These are phyloP conservation scores for Syngnathus typhle DNA, from an alignment of 2,113 vertebrate species.

Conservation along the genomic window DNA sequence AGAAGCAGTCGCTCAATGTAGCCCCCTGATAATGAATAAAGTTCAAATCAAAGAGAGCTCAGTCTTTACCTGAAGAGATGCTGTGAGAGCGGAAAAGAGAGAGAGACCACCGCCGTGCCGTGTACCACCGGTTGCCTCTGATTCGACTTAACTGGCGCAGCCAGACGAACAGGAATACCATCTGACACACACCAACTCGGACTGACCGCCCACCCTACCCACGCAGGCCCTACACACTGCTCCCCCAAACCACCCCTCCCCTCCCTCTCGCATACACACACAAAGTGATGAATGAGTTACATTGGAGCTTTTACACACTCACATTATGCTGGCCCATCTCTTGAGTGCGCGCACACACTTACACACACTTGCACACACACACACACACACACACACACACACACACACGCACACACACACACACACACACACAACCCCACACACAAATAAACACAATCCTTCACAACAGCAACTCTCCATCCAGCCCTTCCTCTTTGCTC, in stretches of 20 bases:
- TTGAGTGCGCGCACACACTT: slow-evolving; percentile 13
- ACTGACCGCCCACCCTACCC: background rate
- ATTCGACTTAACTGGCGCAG: slow-evolving; percentile 60
- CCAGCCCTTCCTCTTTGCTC: slow-evolving; percentile 11
- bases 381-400: background rate
- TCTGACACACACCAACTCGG: slow-evolving; percentile 47
- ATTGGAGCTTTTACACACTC: slow-evolving; percentile 20
- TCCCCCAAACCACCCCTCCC: slow-evolving; percentile 3
- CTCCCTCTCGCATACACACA: slow-evolving; percentile 19
- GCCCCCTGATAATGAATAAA: background rate
- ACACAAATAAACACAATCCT: slow-evolving; percentile 39
- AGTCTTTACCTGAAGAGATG: slow-evolving; percentile 1
- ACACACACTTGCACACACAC: slow-evolving; percentile 24
- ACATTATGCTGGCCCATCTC: slow-evolving; percentile 40
- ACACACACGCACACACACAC: slow-evolving; percentile 1
- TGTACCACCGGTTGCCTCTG: slow-evolving; percentile 51
- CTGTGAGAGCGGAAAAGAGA: slow-evolving; percentile 10
- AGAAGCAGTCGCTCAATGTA: background rate
- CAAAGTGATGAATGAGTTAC: slow-evolving; percentile 49
- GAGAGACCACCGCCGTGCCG: slow-evolving; percentile 49
- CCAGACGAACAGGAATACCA: slow-evolving; percentile 56
- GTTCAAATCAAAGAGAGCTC: background rate
- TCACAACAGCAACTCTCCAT: slow-evolving; percentile 44
- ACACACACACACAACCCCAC: slow-evolving; percentile 10
- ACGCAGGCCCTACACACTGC: too few relatives aligned